Conservation (phyloP, 1,140 invertebrate species). For the Papilio dardanus region DNA sequence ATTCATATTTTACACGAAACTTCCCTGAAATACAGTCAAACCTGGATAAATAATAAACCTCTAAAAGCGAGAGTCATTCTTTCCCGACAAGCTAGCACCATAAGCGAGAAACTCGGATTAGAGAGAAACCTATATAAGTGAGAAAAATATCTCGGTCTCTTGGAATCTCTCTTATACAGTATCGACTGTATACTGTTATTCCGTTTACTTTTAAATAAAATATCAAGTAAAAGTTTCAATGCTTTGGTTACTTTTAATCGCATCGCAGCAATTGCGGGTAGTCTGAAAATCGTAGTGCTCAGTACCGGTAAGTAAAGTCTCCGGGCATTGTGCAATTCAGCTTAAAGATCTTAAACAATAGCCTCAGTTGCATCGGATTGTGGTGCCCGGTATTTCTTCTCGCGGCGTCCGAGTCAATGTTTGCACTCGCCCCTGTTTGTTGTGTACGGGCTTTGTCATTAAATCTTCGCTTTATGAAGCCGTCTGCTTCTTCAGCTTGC, state of each 20-base stretch:
- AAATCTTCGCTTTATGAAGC: slow-evolving; percentile 39
- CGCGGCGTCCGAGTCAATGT: slow-evolving; percentile 48
- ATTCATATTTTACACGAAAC: too few relatives aligned
- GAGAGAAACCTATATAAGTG: too few relatives aligned
- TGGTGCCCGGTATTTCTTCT: slow-evolving; percentile 33
- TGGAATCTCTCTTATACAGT: too few relatives aligned
- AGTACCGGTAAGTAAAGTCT: background rate
- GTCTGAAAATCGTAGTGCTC: slow-evolving; percentile 5
- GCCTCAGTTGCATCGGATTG: slow-evolving; percentile 25
- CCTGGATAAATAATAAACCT: too few relatives aligned
- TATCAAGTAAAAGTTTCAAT: background rate
- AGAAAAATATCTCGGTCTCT: too few relatives aligned
- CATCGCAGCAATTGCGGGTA: background rate
- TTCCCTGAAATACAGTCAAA: too few relatives aligned
- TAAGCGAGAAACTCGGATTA: too few relatives aligned
- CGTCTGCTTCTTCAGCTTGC: slow-evolving; percentile 21
- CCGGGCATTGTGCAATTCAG: slow-evolving; percentile 21
- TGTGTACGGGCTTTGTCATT: slow-evolving; percentile 39
- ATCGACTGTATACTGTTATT: too few relatives aligned
- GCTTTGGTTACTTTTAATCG: background rate
- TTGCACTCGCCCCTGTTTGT: slow-evolving; percentile 44
- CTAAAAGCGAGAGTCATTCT: too few relatives aligned
- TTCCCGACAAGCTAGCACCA: too few relatives aligned
- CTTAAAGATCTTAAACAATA: slow-evolving; percentile 31
- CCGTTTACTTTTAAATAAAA: too few relatives aligned